phyloP scores from a whole-genome alignment of 2,888 invertebrate genomes.

The Melinaea marsaeus region DNA sequence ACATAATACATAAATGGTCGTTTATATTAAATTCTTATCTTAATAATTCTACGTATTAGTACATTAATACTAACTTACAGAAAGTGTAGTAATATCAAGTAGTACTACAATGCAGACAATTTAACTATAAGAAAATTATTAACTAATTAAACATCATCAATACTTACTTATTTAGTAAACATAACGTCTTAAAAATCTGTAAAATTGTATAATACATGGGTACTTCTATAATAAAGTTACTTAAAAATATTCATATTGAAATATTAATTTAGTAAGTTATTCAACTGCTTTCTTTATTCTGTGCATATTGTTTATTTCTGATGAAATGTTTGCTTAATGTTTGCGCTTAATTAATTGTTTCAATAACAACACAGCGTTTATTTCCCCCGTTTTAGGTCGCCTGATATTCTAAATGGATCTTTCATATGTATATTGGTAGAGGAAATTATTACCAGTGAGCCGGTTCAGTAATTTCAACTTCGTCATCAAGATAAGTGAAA shows the following conservation, averaged over 20 bases:
- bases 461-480: constrained; percentile 31
- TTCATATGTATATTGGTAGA: constrained; percentile 26
- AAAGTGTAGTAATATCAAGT: too few relatives aligned
- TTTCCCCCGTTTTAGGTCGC: constrained; percentile 30
- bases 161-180: too few relatives aligned
- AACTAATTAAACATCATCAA: too few relatives aligned
- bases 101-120: too few relatives aligned
- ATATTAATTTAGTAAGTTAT: constrained; percentile 10
- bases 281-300: constrained; percentile 19
- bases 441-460: constrained; percentile 34
- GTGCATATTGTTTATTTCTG: constrained; percentile 23
- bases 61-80: not conserved
- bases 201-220: too few relatives aligned
- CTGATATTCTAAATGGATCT: constrained; percentile 35
- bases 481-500: constrained; percentile 25
- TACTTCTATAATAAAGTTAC: too few relatives aligned
- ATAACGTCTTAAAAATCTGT: too few relatives aligned
- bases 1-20: too few relatives aligned
- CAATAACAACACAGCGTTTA: constrained; percentile 36
- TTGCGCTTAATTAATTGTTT: constrained; percentile 54
- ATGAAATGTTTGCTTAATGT: constrained; percentile 37
- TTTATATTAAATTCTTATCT: too few relatives aligned
- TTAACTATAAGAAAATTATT: too few relatives aligned
- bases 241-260: not conserved
- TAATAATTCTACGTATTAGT: not conserved